phyloP scores from a whole-genome alignment of 2,888 invertebrate genomes.

The Drosophila pseudotalamancana region DNA sequence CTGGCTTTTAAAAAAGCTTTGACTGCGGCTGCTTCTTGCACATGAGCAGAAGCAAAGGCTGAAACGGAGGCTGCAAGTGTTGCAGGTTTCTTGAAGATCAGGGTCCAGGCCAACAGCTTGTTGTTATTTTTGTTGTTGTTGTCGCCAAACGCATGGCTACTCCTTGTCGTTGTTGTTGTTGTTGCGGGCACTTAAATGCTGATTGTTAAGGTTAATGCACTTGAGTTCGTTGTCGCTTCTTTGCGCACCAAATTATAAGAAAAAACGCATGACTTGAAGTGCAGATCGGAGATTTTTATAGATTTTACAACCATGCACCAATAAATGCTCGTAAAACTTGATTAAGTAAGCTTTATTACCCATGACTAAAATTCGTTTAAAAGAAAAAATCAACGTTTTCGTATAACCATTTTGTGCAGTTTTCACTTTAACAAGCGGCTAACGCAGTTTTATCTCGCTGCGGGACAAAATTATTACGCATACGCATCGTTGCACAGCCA shows the following conservation, averaged over 20 bases:
- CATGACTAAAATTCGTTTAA: constrained; percentile 10
- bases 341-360: constrained; percentile 36
- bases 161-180: constrained; percentile 29
- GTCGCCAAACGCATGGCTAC: constrained; percentile 75
- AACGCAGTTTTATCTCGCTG: constrained; percentile 20
- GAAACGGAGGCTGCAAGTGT: constrained; percentile 54
- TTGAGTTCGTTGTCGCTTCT: constrained; percentile 81
- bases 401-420: constrained; percentile 18
- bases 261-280: constrained; percentile 28
- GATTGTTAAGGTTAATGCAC: constrained; percentile 81
- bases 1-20: constrained; percentile 64
- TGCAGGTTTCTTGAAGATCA: constrained; percentile 79
- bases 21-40: constrained; percentile 43
- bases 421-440: constrained; percentile 58
- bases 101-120: constrained; percentile 71
- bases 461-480: constrained; percentile 70
- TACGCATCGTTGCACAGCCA: constrained; percentile 62
- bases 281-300: constrained; percentile 51
- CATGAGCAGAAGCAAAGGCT: constrained; percentile 24
- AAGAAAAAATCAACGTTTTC: not conserved
- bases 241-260: constrained; percentile 61
- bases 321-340: constrained; percentile 53
- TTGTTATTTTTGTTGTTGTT: constrained; percentile 55
- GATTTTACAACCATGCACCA: constrained; percentile 53
- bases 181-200: constrained; percentile 70